Evolutionary conservation across 2,113 vertebrate species (phyloP).

Genomic region (Protobothrops mucrosquamatus): DNA sequence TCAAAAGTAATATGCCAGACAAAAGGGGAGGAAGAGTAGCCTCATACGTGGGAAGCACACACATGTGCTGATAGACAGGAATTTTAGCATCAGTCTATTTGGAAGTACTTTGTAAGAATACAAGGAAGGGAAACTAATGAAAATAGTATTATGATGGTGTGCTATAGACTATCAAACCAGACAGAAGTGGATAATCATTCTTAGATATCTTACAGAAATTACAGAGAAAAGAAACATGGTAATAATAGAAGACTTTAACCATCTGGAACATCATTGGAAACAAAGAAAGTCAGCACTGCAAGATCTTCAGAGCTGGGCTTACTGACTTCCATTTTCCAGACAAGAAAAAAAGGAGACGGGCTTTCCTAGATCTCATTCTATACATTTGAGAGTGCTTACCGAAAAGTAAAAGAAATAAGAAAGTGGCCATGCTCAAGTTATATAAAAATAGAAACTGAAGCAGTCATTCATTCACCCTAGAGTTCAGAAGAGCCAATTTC

Average conservation of each 20-base stretch:
- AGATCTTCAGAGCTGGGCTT: neutral
- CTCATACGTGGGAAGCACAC: neutral
- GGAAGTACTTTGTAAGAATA: neutral
- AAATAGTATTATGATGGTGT: neutral
- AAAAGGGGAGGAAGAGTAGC: neutral
- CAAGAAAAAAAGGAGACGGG: neutral
- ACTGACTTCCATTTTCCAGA: neutral
- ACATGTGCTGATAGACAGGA: neutral
- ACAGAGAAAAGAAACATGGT: neutral
- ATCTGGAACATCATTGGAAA: neutral
- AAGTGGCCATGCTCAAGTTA: neutral
- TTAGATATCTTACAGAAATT: neutral
- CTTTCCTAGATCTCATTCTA: neutral
- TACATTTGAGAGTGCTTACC: neutral
- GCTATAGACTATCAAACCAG: neutral
- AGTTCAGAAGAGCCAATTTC: neutral
- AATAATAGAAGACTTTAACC: neutral
- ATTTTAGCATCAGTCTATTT: neutral
- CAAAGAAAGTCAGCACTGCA: neutral
- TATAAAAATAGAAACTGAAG: neutral
- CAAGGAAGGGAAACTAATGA: neutral
- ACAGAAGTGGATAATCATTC: neutral
- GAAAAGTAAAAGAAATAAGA: neutral
- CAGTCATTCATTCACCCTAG: neutral
- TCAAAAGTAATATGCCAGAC: neutral